phyloP scores from a whole-genome alignment of 2,888 invertebrate species.

The Galerucella pusilla region DNA sequence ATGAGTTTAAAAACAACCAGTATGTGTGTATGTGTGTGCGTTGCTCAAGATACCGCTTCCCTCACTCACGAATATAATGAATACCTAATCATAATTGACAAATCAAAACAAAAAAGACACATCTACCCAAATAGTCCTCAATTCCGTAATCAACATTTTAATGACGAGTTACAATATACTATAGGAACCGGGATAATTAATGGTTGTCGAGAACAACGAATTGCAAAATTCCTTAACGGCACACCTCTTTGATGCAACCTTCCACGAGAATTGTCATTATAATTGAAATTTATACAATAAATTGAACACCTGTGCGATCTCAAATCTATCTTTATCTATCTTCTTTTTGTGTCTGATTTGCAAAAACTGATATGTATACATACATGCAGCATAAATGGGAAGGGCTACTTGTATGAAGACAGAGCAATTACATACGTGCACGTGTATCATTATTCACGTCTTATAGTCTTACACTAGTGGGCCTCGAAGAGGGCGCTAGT shows the following conservation, averaged over 20 bases:
- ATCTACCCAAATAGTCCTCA: slow-evolving; percentile 9
- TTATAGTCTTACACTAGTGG: neutral
- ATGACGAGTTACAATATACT: slow-evolving; percentile 10
- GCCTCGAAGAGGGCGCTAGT: neutral
- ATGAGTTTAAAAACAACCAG: no score
- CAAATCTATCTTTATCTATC: slow-evolving; percentile 14
- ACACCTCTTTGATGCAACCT: slow-evolving; percentile 38
- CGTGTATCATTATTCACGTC: neutral
- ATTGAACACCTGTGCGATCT: slow-evolving; percentile 31
- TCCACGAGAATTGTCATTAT: slow-evolving; percentile 32
- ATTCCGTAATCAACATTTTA: slow-evolving; percentile 4
- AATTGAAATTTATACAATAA: slow-evolving; percentile 31
- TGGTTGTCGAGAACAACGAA: slow-evolving; percentile 27
- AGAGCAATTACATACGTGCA: slow-evolving; percentile 1
- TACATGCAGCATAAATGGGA: slow-evolving; percentile 2
- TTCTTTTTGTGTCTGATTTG: slow-evolving; percentile 8
- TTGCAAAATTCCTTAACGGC: slow-evolving; percentile 35
- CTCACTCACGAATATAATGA: slow-evolving; percentile 8
- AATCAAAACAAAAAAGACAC: neutral
- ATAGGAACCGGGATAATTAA: slow-evolving; percentile 29
- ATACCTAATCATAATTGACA: slow-evolving; percentile 3
- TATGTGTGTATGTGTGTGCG: no score
- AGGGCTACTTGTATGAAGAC: slow-evolving; percentile 7
- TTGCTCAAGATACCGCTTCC: slow-evolving; percentile 2
- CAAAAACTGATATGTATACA: neutral